A percentile compares a stretch with the other conserved stretches of the same genome.
Conservation (phyloP, 2,797 vertebrate species). For the Clangula hyemalis region DNA sequence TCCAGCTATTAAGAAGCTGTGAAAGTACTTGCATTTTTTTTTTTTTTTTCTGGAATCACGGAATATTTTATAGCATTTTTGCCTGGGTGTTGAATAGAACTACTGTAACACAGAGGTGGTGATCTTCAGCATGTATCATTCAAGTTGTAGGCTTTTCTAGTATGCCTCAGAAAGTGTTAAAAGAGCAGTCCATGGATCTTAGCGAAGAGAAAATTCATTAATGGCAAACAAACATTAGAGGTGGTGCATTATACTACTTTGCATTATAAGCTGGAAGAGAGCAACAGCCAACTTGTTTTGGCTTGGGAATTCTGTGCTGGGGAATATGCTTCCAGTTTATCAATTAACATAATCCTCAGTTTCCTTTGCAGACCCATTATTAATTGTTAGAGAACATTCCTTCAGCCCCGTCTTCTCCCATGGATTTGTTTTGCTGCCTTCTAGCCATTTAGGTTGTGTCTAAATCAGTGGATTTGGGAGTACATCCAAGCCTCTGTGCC, state of each 20-base stretch:
- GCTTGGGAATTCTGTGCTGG: neutral
- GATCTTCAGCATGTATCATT: neutral
- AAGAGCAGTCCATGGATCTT: neutral
- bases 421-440: conserved; percentile 49
- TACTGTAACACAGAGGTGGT: neutral
- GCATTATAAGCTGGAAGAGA: neutral
- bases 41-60: neutral
- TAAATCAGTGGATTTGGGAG: conserved; percentile 51
- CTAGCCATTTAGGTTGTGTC: conserved; percentile 22
- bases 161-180: neutral
- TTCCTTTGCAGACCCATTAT: conserved; percentile 28
- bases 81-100: neutral
- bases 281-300: neutral
- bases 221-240: neutral
- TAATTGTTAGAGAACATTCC: conserved; percentile 22
- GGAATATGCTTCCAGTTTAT: conserved; percentile 25
- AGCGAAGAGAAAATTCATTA: neutral
- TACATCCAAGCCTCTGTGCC: conserved; percentile 36
- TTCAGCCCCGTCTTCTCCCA: conserved; percentile 19
- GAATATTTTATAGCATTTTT: neutral
- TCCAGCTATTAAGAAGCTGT: neutral
- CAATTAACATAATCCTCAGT: conserved; percentile 27
- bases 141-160: neutral
- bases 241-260: neutral
- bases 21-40: neutral